phyloP scores from a whole-genome alignment of 2,113 vertebrate species.

The Misgurnus mizolepis region DNA sequence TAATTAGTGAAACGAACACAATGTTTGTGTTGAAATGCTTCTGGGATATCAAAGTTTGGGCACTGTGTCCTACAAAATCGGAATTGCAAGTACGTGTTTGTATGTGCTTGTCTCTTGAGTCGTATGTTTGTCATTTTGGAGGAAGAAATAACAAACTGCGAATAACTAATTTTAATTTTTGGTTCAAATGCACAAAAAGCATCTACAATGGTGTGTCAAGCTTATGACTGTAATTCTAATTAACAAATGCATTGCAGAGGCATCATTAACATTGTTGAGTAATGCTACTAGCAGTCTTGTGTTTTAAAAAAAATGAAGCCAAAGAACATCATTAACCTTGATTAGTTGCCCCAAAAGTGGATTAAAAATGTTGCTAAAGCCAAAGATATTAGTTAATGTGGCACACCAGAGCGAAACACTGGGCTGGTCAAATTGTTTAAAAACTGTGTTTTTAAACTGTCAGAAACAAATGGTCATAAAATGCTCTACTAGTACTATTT shows the following conservation, averaged over 20 bases:
- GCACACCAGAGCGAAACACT: too few species aligned
- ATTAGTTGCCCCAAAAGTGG: too few species aligned
- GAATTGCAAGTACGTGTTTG: background rate
- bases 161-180: background rate
- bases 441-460: too few species aligned
- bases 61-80: slow-evolving; percentile 22
- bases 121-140: slow-evolving; percentile 29
- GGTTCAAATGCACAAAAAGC: background rate
- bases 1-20: slow-evolving; percentile 47
- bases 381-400: too few species aligned
- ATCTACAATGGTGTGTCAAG: background rate
- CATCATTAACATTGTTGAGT: background rate
- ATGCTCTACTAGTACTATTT: too few species aligned
- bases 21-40: slow-evolving; percentile 46
- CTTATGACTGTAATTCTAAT: background rate
- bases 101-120: slow-evolving; percentile 5
- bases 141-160: slow-evolving; percentile 35
- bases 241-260: too few species aligned
- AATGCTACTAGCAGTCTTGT: background rate
- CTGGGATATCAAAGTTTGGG: slow-evolving; percentile 46
- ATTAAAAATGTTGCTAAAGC: too few species aligned
- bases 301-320: background rate
- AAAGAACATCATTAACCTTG: background rate
- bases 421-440: too few species aligned
- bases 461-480: too few species aligned